These are phyloP conservation scores for Himalopsyche kuldschensis DNA, from an alignment of 2,888 invertebrate species.

Conservation along the genomic window DNA sequence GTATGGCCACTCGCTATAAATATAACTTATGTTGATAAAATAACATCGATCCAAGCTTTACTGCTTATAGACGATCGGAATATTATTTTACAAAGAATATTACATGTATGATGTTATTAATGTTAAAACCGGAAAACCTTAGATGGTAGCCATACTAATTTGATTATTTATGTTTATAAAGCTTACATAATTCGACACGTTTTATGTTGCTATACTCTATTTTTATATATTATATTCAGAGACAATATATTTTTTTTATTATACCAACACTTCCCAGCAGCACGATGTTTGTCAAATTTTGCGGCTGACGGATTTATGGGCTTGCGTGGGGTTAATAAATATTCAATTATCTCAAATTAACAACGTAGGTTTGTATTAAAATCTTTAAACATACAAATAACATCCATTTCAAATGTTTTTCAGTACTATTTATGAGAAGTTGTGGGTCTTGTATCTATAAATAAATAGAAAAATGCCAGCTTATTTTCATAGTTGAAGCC, in stretches of 20 bases:
- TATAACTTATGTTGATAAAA: no score
- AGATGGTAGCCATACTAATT: no score
- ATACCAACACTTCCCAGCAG: not conserved
- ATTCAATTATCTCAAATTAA: not conserved
- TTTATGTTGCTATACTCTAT: no score
- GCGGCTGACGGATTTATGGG: not conserved
- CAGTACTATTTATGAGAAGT: not conserved
- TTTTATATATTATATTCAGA: no score
- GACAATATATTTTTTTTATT: no score
- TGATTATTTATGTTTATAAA: no score
- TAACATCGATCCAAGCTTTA: no score
- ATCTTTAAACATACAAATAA: not conserved
- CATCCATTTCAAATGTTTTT: not conserved
- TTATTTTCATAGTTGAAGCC: not conserved
- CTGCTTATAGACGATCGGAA: no score
- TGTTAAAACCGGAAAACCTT: no score
- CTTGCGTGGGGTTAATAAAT: not conserved
- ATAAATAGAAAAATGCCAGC: not conserved
- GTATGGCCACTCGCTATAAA: not conserved
- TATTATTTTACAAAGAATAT: no score
- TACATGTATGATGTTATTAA: no score
- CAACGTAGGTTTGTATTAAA: not conserved
- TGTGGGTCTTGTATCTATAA: not conserved
- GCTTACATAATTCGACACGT: no score
- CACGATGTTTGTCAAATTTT: not conserved